Conservation (phyloP, 2,113 vertebrate genomes). For the Python bivittatus region DNA sequence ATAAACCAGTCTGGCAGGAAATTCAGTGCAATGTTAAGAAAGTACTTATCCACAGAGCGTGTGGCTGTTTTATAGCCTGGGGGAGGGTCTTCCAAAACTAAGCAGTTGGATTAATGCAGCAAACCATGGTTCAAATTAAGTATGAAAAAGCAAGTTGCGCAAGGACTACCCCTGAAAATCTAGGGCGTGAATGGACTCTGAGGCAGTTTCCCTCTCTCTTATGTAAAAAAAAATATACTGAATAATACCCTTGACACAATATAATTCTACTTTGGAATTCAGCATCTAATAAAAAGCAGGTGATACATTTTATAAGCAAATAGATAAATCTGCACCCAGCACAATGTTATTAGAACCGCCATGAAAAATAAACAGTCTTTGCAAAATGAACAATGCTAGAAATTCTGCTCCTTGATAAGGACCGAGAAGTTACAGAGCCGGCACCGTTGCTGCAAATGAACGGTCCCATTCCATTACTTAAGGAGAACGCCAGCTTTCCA, state of each 20-base stretch:
- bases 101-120: too few relatives aligned
- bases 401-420: not conserved
- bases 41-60: not conserved
- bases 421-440: not conserved
- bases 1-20: not conserved
- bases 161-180: too few relatives aligned
- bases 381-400: not conserved
- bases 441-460: conserved; percentile 6
- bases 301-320: not conserved
- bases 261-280: too few relatives aligned
- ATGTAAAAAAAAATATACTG: too few relatives aligned
- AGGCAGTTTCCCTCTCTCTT: too few relatives aligned
- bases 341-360: not conserved
- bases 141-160: too few relatives aligned
- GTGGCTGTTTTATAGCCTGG: too few relatives aligned
- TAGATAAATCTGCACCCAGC: not conserved
- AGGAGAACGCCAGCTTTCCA: not conserved
- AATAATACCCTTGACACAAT: too few relatives aligned
- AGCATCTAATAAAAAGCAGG: too few relatives aligned
- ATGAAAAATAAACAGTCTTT: not conserved
- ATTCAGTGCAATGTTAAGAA: not conserved
- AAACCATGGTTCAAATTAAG: too few relatives aligned
- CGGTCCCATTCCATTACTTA: not conserved
- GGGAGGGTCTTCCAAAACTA: too few relatives aligned
- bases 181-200: not conserved